Evolutionary conservation across 2,888 invertebrate genomes (phyloP), one percentile per base, ranked within the genome.

Genomic region (Thymelicus sylvestris): DNA sequence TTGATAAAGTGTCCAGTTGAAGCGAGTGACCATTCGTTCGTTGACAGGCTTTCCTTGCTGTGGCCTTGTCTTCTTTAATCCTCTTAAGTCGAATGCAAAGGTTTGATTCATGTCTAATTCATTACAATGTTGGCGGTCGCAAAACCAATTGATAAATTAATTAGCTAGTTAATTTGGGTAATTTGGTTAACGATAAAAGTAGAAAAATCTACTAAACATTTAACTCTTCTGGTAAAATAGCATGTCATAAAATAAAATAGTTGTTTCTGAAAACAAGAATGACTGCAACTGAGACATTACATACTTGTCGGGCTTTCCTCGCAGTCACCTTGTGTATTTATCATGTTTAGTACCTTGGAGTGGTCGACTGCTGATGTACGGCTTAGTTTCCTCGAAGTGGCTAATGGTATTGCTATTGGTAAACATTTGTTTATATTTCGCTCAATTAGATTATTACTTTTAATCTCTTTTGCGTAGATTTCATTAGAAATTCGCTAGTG

Each of bases 391-490:
- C 55, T 55, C 19, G 55, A 31, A 52, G 10, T 24, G 3, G 24
- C 55, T 24, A 55, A 55, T 55, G 55, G 6, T 55, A 55, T 24
- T 55, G n/a, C 24, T 24, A 55, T 55, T 24, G 19, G 24, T 55
- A 55, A 55, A 55, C 19, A 12, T 24, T 55, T 55, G 24, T 55
- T 55, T 55, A 55, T 55, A 24, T 55, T 55, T 55, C 12, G 55
- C 19, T 10, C 7, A 52, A 52, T 13, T 19, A 19, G 15, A 52
- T 3, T 19, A 55, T 55, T 24, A 19, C 24, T 19, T 24, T 24
- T 8, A 55, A 55, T 8, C 19, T 52, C 0, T 12, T 10, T 12
- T 44, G 41, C 41, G 41, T 41, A 41, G 41, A 41, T 41, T 41
- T 41, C 41, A 41, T 10, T 41, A 7, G 7, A 41, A 41, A 41